A percentile compares a stretch with the other conserved stretches of the same genome.
Conservation (phyloP, 92 coral and sea anemone genomes). For the Porites rus region DNA sequence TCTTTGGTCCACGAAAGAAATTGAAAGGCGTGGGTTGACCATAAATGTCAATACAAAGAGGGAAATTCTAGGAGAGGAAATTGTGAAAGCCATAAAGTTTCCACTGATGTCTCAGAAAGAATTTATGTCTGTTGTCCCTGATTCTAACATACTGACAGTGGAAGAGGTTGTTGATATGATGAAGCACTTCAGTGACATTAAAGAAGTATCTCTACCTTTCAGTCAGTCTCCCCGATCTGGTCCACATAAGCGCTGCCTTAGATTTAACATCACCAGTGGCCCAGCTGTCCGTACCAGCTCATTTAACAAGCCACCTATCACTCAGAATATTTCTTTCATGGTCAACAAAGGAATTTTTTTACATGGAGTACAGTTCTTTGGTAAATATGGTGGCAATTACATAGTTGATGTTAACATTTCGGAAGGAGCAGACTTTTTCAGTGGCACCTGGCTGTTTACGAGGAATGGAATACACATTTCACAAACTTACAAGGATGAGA, state of each 20-base stretch:
- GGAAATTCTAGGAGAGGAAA: background rate
- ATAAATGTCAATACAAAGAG: background rate
- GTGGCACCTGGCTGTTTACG: background rate
- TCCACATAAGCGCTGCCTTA: background rate
- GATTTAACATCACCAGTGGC: background rate
- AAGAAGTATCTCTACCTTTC: background rate
- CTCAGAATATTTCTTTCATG: background rate
- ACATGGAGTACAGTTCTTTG: slow-evolving; percentile 8
- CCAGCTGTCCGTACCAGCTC: background rate
- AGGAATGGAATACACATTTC: too few relatives aligned
- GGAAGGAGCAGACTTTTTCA: background rate
- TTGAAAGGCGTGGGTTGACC: background rate
- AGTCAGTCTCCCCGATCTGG: background rate
- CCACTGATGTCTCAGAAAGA: too few relatives aligned
- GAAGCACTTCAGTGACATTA: background rate
- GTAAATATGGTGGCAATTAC: background rate
- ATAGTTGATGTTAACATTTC: background rate
- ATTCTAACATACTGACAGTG: too few relatives aligned
- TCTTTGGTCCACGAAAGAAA: background rate
- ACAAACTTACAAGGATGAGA: background rate
- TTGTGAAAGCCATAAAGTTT: too few relatives aligned
- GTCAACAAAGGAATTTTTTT: background rate
- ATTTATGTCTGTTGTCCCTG: too few relatives aligned
- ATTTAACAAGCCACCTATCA: too few relatives aligned
- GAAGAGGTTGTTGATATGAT: background rate